A percentile compares a stretch with the other conserved stretches of the same genome.
Conservation (phyloP, 2,888 invertebrate genomes). For the Andricus quercusramuli region DNA sequence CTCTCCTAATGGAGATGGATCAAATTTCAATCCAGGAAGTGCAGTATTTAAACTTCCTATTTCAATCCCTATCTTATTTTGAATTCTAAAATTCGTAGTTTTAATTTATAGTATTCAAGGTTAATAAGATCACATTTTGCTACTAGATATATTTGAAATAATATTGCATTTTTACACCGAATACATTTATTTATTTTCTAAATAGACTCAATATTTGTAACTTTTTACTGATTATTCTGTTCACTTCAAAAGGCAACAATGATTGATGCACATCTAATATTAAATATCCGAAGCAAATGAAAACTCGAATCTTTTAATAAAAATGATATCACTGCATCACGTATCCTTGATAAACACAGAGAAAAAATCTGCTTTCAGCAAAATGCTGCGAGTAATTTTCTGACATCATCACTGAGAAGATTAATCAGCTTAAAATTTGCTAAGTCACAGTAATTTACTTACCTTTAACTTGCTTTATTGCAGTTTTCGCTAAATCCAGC, state of each 20-base stretch:
- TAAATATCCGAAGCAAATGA: background rate
- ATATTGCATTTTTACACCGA: background rate
- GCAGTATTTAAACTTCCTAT: background rate
- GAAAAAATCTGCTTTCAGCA: background rate
- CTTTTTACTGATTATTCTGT: background rate
- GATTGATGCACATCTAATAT: background rate
- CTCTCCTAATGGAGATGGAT: background rate
- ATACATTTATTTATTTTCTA: background rate
- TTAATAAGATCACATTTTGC: too few relatives aligned
- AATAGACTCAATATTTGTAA: background rate
- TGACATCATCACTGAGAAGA: background rate
- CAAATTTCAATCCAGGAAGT: background rate
- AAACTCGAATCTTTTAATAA: background rate
- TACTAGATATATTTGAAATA: too few relatives aligned
- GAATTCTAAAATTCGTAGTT: background rate
- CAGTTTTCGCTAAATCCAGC: constrained; percentile 94
- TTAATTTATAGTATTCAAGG: background rate
- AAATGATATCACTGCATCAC: background rate
- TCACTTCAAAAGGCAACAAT: background rate
- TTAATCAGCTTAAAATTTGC: background rate
- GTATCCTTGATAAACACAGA: background rate
- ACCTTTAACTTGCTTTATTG: constrained; percentile 96
- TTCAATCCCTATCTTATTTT: background rate
- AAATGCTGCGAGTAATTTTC: background rate
- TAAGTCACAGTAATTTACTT: constrained; percentile 54